Evolutionary conservation across 2,888 invertebrate genomes (phyloP).

Genomic region (Emmelina monodactyla): DNA sequence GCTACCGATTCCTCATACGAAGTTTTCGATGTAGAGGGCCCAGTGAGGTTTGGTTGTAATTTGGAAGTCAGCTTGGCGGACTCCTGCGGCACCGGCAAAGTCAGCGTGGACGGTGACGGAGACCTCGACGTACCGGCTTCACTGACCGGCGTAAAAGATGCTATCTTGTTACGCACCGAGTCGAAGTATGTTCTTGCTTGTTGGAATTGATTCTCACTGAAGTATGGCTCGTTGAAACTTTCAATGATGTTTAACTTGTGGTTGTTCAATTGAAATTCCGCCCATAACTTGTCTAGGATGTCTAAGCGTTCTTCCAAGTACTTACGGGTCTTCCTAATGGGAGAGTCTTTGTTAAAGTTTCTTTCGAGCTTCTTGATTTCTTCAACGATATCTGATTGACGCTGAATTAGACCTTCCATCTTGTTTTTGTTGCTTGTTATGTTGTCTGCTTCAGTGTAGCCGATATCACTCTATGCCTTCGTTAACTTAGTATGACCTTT

Average conservation of each 20-base stretch:
- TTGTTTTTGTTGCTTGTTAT: too few species aligned
- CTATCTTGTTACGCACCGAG: not conserved
- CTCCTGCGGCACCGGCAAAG: not conserved
- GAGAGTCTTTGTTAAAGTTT: slow-evolving; percentile 4
- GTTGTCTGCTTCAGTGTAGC: too few species aligned
- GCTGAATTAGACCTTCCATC: slow-evolving; percentile 3
- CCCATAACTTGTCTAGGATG: slow-evolving; percentile 3
- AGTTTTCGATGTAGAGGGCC: not conserved
- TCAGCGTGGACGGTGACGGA: not conserved
- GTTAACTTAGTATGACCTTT: too few species aligned
- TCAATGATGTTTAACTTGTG: slow-evolving; percentile 1
- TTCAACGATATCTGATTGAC: slow-evolving; percentile 4
- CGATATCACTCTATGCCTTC: too few species aligned
- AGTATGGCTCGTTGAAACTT: too few species aligned
- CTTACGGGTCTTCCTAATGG: not conserved
- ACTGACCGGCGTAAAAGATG: not conserved
- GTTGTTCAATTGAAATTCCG: slow-evolving; percentile 5
- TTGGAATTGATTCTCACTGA: not conserved
- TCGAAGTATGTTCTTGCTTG: not conserved
- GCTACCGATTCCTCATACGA: not conserved
- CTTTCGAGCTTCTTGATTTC: slow-evolving; percentile 2
- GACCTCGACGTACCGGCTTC: not conserved
- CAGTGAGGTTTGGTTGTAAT: not conserved
- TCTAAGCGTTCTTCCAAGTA: not conserved
- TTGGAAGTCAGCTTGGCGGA: not conserved